Evolutionary conservation across 2,113 vertebrate genomes (phyloP).

Genomic region (Theropithecus gelada): DNA sequence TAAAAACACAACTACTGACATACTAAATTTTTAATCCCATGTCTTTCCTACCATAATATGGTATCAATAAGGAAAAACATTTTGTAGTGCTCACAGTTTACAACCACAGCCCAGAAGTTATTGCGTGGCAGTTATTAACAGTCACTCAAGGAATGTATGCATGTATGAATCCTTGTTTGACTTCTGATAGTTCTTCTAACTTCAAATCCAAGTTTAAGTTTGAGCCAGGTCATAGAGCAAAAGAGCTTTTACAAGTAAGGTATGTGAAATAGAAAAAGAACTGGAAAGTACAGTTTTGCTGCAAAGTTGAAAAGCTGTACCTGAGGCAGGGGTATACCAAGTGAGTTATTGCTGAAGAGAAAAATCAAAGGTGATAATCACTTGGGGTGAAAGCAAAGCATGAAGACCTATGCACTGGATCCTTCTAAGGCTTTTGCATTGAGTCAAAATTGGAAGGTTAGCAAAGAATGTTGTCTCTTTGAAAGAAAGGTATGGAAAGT

Average conservation of each 20-base stretch:
- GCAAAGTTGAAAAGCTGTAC: background rate
- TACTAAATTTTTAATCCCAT: background rate
- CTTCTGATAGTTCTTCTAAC: background rate
- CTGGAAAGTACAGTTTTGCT: background rate
- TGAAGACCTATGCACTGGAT: background rate
- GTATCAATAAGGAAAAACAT: background rate
- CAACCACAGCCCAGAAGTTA: background rate
- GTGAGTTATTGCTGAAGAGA: background rate
- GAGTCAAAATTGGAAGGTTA: constrained; percentile 22
- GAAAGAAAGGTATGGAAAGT: background rate
- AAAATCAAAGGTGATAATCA: background rate
- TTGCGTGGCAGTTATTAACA: background rate
- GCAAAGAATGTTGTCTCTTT: background rate
- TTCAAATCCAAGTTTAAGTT: background rate
- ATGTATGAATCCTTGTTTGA: background rate
- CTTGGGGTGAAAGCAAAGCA: background rate
- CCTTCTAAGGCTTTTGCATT: background rate
- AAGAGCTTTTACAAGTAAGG: background rate
- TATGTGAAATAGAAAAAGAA: background rate
- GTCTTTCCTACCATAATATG: background rate
- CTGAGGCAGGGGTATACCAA: background rate
- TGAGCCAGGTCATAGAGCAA: background rate
- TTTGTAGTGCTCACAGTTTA: background rate
- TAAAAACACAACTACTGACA: constrained; percentile 29
- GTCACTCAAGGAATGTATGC: background rate